Percentiles rank a stretch among this genome's conserved stretches.
Conservation (phyloP, 2,888 invertebrate species). For the Aphidoletes aphidimyza region DNA sequence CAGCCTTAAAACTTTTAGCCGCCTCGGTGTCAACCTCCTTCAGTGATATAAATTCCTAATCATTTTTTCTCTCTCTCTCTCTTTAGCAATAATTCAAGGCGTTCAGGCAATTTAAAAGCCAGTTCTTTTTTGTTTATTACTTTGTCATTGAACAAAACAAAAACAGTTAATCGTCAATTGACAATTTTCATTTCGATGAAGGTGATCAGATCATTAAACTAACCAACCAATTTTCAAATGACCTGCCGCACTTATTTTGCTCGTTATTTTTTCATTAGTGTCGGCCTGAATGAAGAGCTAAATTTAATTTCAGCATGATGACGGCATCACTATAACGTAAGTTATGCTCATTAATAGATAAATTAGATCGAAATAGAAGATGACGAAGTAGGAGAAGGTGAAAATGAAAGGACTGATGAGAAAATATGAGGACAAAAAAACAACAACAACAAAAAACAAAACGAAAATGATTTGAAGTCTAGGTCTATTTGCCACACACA, state of each 20-base stretch:
- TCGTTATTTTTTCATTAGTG: background rate
- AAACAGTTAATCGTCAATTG: background rate
- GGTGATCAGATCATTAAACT: too few relatives aligned
- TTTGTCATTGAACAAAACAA: too few relatives aligned
- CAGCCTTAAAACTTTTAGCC: too few relatives aligned
- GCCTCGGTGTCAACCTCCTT: too few relatives aligned
- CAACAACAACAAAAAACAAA: too few relatives aligned
- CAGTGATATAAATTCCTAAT: too few relatives aligned
- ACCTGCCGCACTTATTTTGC: conserved; percentile 51
- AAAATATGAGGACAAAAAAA: background rate
- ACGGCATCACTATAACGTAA: conserved; percentile 46
- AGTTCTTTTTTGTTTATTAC: too few relatives aligned
- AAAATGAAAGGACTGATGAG: background rate
- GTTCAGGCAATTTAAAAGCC: too few relatives aligned
- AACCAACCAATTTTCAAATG: background rate
- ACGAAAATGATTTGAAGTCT: too few relatives aligned
- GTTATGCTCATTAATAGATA: conserved; percentile 22
- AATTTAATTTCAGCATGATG: conserved; percentile 23
- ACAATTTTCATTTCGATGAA: background rate
- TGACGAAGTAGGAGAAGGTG: conserved; percentile 33
- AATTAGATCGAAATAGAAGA: conserved; percentile 3
- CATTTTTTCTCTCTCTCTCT: too few relatives aligned
- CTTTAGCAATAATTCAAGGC: too few relatives aligned
- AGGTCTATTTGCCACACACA: too few relatives aligned
- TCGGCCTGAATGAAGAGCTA: background rate